Base-by-base conservation (phyloP, 2,797 vertebrate genomes). In the Sebastolobus altivelis region DNA sequence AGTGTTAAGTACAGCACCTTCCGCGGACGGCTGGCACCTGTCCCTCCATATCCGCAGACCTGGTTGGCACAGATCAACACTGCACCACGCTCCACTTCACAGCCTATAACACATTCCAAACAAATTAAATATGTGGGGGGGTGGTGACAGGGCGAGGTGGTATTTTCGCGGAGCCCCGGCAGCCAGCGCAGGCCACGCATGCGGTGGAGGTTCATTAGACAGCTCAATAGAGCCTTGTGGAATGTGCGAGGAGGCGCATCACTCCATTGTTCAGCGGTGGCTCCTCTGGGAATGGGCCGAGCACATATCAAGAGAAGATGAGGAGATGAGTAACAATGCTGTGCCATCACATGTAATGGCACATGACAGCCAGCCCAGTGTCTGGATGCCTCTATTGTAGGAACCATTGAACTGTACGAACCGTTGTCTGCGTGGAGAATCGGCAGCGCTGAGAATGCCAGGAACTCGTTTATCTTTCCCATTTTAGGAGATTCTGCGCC, bases 181-280 rank as follows among this genome's bases (percentile, higher is more conserved):
- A n/a, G n/a, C n/a, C n/a, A n/a, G n/a, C n/a, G n/a, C n/a, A n/a
- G n/a, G 56, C 79, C 82, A 68, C 58, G 60, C 81, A 86, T 76
- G 89, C 79, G 13, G 88, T 56, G 77, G 74, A 92, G 92, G 84
- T 94, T 94, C 93, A 93, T 94, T 94, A 94, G 86, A 94, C 87
- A 86, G 88, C 92, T 92, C 90, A 89, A 92, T 82, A 72, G 83
- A 90, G 88, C 80, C 89, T 43, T 33, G 88, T 91, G 92, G 93
- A 94, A 94, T 92, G 89, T 87, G 90, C 33, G 65, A 88, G 83
- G 82, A 90, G 89, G 81, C 76, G 65, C 87, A 81, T 87, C 90
- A 58, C 82, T 81, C 81, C 80, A 93, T 95, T 96, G 93, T 95
- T 94, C 81, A 49, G 66, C 71, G 27, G 80, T 8, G 33, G 87